Evolutionary conservation across 1,140 invertebrate species (phyloP), one percentile per base, ranked within the genome.

Genomic region (Penaeus vannamei): DNA sequence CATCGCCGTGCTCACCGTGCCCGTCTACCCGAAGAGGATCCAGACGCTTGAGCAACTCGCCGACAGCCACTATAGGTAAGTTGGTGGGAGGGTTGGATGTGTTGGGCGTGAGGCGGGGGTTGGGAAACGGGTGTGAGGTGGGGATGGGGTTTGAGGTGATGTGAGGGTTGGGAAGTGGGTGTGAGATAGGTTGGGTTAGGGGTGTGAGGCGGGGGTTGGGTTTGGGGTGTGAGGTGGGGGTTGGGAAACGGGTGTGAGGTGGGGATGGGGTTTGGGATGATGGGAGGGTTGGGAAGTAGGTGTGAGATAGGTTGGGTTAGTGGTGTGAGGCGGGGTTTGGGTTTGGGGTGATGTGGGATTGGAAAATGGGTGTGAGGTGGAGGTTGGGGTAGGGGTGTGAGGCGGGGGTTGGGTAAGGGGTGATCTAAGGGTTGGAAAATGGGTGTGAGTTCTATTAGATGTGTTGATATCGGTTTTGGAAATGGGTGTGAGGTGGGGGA

Each of bases 1-100:
- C 26, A 62, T 84, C 20, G 82, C 82, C 29, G 82, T 84, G 1
- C 29, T 84, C 14, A 84, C 82, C 32, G 62, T 84, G 23, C 82
- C 82, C 19, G 82, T 84, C 32, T 84, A 69, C 29, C 82, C 82
- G 36, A 32, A 26, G 32, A 84, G 59, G 22, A 84, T 84, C 8
- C n/a, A 32, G 14, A 64, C 82, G 23, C n/a, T 84, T 66, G 26
- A 84, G 61, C 22, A 84, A 3, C 82, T 84, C 61, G 62, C 82
- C 29, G 61, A 22, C 8, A 84, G 61, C 32, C 20, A 14, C 23
- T 84, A 84, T 59, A 84, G 82, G 82, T 84, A 36, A 46, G 22
- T 7, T 12, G 32, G 3, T 14, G 32, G 36, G 32, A 26, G 19
- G 76, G 42, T 32, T 42, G 76, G 17, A 46, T 53, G 76, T 79